phyloP scores from a whole-genome alignment of 2,113 vertebrate genomes.

The Mustela nigripes region DNA sequence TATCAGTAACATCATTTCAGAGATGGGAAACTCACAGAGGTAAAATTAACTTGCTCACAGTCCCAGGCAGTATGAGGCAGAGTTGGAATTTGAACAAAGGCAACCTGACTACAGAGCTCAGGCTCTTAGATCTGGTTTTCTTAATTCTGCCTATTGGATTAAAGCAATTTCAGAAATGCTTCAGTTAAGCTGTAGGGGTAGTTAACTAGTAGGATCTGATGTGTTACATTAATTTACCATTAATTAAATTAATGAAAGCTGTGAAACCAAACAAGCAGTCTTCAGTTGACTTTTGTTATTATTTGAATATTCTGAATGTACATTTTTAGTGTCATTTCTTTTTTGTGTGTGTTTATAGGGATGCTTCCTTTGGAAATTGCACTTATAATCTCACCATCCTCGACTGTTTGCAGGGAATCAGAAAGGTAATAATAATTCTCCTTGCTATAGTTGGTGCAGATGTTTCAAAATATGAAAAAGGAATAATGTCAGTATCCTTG shows the following conservation, averaged over 20 bases:
- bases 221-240: not conserved
- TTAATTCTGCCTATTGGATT: not conserved
- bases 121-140: not conserved
- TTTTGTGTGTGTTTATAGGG: constrained; percentile 89
- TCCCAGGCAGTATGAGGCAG: not conserved
- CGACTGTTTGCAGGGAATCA: constrained; percentile 97
- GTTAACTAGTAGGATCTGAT: not conserved
- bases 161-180: not conserved
- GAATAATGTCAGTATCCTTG: not conserved
- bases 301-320: constrained; percentile 18
- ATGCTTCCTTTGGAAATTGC: constrained; percentile 97
- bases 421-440: constrained; percentile 91
- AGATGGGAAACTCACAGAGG: not conserved
- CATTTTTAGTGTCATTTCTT: constrained; percentile 70
- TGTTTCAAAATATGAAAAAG: not conserved
- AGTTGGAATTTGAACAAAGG: not conserved
- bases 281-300: constrained; percentile 15
- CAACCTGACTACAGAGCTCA: not conserved
- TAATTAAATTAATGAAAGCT: not conserved
- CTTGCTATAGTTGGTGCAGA: not conserved
- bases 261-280: not conserved
- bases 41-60: not conserved
- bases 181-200: not conserved
- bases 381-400: constrained; percentile 96
- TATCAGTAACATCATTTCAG: not conserved